Conservation (phyloP, 2,797 vertebrate species). For the Schizopygopsis pylzovi region DNA sequence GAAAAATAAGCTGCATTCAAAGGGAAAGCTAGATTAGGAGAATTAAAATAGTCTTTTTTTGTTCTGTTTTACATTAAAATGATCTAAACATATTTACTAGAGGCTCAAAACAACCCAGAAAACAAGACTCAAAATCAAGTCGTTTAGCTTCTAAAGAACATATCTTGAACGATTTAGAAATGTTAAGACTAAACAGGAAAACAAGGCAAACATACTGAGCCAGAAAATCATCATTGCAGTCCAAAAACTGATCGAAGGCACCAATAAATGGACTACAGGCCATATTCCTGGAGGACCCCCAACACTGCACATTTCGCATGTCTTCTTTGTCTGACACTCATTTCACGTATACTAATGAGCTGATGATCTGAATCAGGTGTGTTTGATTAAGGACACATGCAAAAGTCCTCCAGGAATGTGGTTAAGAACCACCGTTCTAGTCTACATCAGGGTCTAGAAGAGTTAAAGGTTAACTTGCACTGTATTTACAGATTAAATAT, state of each 20-base stretch:
- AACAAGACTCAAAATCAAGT: neutral
- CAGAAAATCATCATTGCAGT: neutral
- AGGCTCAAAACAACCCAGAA: neutral
- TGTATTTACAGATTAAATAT: no score
- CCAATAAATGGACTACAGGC: constrained; percentile 71
- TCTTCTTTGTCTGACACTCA: no score
- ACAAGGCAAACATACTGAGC: neutral
- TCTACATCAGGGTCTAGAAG: no score
- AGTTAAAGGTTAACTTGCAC: no score
- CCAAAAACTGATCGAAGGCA: constrained; percentile 72
- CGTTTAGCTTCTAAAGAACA: neutral
- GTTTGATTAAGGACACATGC: no score
- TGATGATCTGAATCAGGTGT: no score
- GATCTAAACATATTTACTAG: neutral
- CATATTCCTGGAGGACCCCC: no score
- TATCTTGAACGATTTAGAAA: neutral
- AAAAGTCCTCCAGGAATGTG: no score
- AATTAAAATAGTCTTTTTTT: neutral
- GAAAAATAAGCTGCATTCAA: neutral
- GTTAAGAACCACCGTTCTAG: no score
- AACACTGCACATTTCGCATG: no score
- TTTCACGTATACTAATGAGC: no score
- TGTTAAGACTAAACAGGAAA: neutral
- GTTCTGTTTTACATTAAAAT: neutral
- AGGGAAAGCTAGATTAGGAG: no score